Percentiles rank a stretch among this genome's conserved stretches.
Evolutionary conservation across 2,888 invertebrate genomes (phyloP).

Genomic region (Nemapogon koenigi): DNA sequence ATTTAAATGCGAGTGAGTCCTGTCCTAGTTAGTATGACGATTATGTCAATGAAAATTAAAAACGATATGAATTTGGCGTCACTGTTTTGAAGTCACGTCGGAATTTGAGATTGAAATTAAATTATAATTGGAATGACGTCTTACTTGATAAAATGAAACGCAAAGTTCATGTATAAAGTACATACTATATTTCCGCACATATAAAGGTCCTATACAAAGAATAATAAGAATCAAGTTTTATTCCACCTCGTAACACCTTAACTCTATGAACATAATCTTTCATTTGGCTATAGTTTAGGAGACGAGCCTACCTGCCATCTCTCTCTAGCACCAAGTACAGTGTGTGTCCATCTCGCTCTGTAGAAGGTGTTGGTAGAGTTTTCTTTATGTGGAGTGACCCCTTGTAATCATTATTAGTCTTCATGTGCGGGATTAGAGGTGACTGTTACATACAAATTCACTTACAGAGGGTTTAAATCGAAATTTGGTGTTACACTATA

Average conservation of each 20-base stretch:
- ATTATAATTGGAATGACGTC: too few relatives aligned
- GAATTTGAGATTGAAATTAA: too few relatives aligned
- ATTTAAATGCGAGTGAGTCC: too few relatives aligned
- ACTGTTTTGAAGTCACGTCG: too few relatives aligned
- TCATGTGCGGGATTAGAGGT: conserved; percentile 36
- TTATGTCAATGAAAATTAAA: too few relatives aligned
- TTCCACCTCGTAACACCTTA: conserved; percentile 48
- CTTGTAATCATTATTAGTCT: conserved; percentile 55
- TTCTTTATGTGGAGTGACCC: conserved; percentile 21
- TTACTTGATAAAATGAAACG: too few relatives aligned
- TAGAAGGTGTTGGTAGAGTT: conserved; percentile 26
- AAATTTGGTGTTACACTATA: not conserved
- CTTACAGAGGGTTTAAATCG: conserved; percentile 30
- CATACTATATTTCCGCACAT: too few relatives aligned
- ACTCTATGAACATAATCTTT: conserved; percentile 62
- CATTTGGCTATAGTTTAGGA: conserved; percentile 56
- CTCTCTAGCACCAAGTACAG: conserved; percentile 18
- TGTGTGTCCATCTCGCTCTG: conserved; percentile 14
- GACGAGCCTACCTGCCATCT: conserved; percentile 25
- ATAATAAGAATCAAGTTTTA: conserved; percentile 52
- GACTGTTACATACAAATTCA: conserved; percentile 57
- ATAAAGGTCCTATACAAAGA: too few relatives aligned
- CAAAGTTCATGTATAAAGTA: too few relatives aligned
- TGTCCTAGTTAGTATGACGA: too few relatives aligned
- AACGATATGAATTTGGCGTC: too few relatives aligned